These are phyloP conservation scores for Sitophilus oryzae DNA, from an alignment of 1,140 invertebrate genomes.

Conservation along the genomic window DNA sequence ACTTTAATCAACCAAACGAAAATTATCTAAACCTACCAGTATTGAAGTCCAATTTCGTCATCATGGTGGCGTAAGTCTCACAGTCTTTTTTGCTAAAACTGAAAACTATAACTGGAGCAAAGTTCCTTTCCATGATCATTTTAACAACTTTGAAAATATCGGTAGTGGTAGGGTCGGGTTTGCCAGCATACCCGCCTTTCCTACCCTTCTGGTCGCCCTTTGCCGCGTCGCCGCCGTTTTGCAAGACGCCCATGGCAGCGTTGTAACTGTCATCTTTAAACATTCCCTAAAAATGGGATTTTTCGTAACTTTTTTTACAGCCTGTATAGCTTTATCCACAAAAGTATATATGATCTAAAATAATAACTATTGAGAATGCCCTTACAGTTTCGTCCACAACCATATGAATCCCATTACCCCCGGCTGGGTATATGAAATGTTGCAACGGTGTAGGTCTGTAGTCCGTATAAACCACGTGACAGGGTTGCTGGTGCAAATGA, in stretches of 20 bases:
- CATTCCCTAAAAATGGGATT: constrained; percentile 58
- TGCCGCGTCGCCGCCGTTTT: constrained; percentile 65
- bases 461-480: constrained; percentile 99
- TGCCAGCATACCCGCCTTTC: constrained; percentile 58
- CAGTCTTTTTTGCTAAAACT: constrained; percentile 99
- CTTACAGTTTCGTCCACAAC: constrained; percentile 87
- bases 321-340: too few species aligned
- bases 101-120: constrained; percentile 97
- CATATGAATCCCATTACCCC: constrained; percentile 91
- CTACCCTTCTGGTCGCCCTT: constrained; percentile 71
- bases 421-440: constrained; percentile 96
- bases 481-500: constrained; percentile 93
- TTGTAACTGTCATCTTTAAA: constrained; percentile 98
- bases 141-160: constrained; percentile 98
- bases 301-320: too few species aligned
- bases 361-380: too few species aligned
- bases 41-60: constrained; percentile 97
- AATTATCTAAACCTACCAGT: constrained; percentile 63
- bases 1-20: too few species aligned
- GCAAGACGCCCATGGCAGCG: constrained; percentile 85
- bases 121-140: constrained; percentile 97
- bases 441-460: constrained; percentile 95
- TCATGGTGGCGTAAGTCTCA: constrained; percentile 92
- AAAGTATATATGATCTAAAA: too few species aligned
- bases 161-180: constrained; percentile 57